phyloP scores from a whole-genome alignment of 2,888 invertebrate species.

The Deilephila elpenor region DNA sequence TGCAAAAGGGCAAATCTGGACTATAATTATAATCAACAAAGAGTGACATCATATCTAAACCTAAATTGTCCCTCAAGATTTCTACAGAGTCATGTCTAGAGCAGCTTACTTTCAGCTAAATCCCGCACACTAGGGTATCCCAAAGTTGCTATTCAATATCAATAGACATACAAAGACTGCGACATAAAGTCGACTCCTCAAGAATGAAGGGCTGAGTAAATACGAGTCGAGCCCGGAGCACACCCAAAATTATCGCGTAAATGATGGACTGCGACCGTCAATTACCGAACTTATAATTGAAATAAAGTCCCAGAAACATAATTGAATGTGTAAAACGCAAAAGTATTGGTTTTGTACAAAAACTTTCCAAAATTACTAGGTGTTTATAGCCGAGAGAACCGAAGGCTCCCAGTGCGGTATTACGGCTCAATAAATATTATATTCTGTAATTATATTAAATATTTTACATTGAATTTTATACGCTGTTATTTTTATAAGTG shows the following conservation, averaged over 20 bases:
- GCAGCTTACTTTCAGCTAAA: too few species aligned
- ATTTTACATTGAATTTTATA: constrained; percentile 24
- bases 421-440: constrained; percentile 20
- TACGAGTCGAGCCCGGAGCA: background rate
- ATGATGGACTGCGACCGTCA: constrained; percentile 49
- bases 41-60: too few species aligned
- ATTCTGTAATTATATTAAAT: constrained; percentile 23
- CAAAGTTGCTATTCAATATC: too few species aligned
- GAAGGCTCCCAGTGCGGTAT: background rate
- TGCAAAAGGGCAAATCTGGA: too few species aligned
- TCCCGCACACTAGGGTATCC: too few species aligned
- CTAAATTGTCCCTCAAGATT: too few species aligned
- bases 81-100: too few species aligned
- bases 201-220: constrained; percentile 15
- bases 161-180: background rate
- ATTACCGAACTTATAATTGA: constrained; percentile 62
- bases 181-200: constrained; percentile 5
- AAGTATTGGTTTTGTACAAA: constrained; percentile 36
- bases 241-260: constrained; percentile 29
- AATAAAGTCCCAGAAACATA: constrained; percentile 57
- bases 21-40: too few species aligned
- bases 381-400: constrained; percentile 29
- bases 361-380: constrained; percentile 62
- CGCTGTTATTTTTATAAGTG: background rate
- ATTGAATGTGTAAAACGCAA: constrained; percentile 53